phyloP scores from a whole-genome alignment of 1,140 invertebrate species.

The Limonius californicus region DNA sequence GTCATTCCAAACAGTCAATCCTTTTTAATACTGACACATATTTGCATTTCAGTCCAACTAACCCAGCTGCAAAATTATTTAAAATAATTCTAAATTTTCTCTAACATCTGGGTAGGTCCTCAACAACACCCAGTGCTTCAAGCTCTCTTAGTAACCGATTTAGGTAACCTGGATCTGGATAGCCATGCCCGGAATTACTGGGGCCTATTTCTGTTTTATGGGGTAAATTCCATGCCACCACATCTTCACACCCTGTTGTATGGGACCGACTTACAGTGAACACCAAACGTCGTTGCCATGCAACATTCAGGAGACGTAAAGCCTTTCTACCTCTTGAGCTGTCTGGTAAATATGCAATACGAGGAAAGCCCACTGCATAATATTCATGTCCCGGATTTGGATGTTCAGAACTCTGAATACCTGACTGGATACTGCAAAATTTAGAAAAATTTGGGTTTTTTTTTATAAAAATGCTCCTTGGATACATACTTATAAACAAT shows the following conservation, averaged over 20 bases:
- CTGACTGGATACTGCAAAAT: conserved; percentile 73
- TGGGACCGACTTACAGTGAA: conserved; percentile 85
- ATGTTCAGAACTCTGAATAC: conserved; percentile 76
- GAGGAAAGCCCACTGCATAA: conserved; percentile 80
- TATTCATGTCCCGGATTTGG: conserved; percentile 78
- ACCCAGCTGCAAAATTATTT: no score
- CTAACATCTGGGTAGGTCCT: conserved; percentile 35
- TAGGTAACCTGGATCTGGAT: conserved; percentile 72
- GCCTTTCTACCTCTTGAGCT: conserved; percentile 66
- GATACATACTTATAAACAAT: conserved; percentile 77
- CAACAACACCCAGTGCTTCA: conserved; percentile 63
- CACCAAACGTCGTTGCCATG: conserved; percentile 77
- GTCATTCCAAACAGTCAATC: no score
- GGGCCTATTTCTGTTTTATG: conserved; percentile 78
- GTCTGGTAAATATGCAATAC: conserved; percentile 77
- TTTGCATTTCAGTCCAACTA: no score
- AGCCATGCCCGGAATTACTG: conserved; percentile 62
- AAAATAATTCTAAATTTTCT: no score
- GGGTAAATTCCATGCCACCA: conserved; percentile 90
- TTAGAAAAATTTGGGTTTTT: neutral
- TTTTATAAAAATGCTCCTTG: neutral
- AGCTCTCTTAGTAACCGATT: conserved; percentile 69
- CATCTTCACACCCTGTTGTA: conserved; percentile 84
- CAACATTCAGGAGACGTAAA: conserved; percentile 69
- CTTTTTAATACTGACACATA: no score